Evolutionary conservation across 2,113 vertebrate species (phyloP), one percentile per base, ranked within the genome.

Genomic region (Epinephelus cyanopodus): DNA sequence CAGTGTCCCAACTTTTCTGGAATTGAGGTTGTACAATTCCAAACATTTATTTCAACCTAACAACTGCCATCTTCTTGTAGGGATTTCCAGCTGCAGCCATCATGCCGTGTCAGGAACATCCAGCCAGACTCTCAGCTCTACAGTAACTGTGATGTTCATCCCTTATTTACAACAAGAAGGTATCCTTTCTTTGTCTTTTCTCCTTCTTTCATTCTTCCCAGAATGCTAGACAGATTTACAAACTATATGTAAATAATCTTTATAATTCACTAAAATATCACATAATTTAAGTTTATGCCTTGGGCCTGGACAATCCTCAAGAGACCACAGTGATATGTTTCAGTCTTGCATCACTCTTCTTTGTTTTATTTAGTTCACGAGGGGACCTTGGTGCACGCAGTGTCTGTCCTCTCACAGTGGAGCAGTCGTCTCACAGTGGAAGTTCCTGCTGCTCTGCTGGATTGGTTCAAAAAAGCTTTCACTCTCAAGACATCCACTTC

Each of bases 151-250:
- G 68, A 97, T 98, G 87, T 99, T 99, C 92, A 97, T 99, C 86
- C 98, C 97, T 0, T 99, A 97, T 83, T 96, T 99, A 83, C 98
- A 99, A 75, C 98, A 99, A 90, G 98, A 99, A 97, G 98, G 98
- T 99, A 83, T 25, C 0, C 0, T 39, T 29, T 15, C 29, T 8
- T 25, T 2, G 15, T 17, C 14, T 54, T 17, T 61, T 48, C 15
- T 53, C 64, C 45, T 13, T n/a, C 54, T n/a, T 48, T n/a, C 0
- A 5, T 33, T 23, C 5, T 18, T 48, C 9, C 6, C 25, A 45
- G 47, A 42, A 25, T 21, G 11, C 25, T 33, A 10, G 25, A 21
- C 61, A 29, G n/a, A 52, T 6, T 53, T n/a, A 54, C 2, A 5
- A 8, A 42, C 25, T 29, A 6, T 4, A 37, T 15, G 11, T 1